A percentile compares a stretch with the other conserved stretches of the same genome.
Conservation (phyloP, 35 echinoderm and acorn worm species). For the Hemicentrotus pulcherrimus region DNA sequence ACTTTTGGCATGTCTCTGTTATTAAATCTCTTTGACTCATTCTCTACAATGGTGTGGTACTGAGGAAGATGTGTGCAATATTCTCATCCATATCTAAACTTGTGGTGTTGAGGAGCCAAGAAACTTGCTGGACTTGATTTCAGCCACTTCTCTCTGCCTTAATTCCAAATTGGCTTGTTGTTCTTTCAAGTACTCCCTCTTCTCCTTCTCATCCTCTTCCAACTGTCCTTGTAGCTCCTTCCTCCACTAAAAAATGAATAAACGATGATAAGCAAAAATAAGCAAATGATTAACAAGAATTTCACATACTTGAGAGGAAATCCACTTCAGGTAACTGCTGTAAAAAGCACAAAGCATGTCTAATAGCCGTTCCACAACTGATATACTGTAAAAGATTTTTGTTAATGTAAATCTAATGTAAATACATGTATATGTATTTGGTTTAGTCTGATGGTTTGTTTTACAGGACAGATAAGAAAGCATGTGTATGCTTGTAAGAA, state of each 20-base stretch:
- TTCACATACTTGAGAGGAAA: not conserved
- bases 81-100: not conserved
- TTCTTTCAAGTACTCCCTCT: conserved; percentile 71
- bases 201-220: conserved; percentile 78
- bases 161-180: conserved; percentile 68
- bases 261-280: not conserved
- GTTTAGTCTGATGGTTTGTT: no score
- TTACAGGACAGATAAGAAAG: no score
- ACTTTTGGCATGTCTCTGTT: conserved; percentile 13
- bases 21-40: not conserved
- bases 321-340: no score
- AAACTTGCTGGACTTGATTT: conserved; percentile 69
- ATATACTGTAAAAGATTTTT: no score
- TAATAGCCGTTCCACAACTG: no score
- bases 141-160: conserved; percentile 71
- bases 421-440: no score
- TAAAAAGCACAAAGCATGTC: no score
- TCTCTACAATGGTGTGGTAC: not conserved
- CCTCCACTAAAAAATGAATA: conserved; percentile 65
- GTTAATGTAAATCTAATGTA: no score
- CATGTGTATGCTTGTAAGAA: no score
- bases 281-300: not conserved
- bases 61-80: not conserved
- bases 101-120: conserved; percentile 22
- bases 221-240: conserved; percentile 85